Evolutionary conservation across 64 coral and sea anemone species (phyloP), one percentile per base, ranked within the genome.

Genomic region (Actinia equina): DNA sequence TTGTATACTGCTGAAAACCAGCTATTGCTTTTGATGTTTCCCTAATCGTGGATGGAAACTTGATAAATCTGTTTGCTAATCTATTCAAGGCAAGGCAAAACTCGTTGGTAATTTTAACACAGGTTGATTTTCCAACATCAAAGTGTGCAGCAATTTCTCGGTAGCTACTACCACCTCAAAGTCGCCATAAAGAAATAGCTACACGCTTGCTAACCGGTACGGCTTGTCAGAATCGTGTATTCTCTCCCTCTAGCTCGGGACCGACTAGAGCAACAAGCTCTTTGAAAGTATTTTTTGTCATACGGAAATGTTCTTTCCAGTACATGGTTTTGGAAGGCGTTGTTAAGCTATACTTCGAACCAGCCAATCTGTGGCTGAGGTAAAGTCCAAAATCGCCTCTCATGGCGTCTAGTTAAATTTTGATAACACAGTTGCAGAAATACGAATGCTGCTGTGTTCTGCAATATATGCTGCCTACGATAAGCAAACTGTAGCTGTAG

Each of bases 221-320:
- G 12, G 77, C 83, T 42, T 41, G 52, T 82, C 57, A 52, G 18
- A 89, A 67, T 27, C 71, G 86, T 11, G 84, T 71, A 83, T 70
- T 87, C 77, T 56, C 60, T 86, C 60, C 61, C 37, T 58, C 51
- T 4, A 94, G 89, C 74, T 83, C 71, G 19, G 92, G 87, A 69
- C 70, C 43, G 18, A 94, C 87, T n/a, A 89, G 60, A 22, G 3
- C 23, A 3, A 94, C 87, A 52, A 89, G 85, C n/a, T 64, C 6
- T 58, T 82, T 26, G 84, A 94, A 89, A 37, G 83, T 86, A 37
- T 89, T 59, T 87, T 94, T 94, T 13, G 59, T 55, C 88, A 94
- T 86, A 15, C 87, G 43, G 58, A 90, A 90, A 63, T 87, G 88
- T 59, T 94, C 88, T 82, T 94, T 90, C 92, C 88, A 94, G 80